Evolutionary conservation across 2,113 vertebrate genomes (phyloP).

Genomic region (Myocastor coypus): DNA sequence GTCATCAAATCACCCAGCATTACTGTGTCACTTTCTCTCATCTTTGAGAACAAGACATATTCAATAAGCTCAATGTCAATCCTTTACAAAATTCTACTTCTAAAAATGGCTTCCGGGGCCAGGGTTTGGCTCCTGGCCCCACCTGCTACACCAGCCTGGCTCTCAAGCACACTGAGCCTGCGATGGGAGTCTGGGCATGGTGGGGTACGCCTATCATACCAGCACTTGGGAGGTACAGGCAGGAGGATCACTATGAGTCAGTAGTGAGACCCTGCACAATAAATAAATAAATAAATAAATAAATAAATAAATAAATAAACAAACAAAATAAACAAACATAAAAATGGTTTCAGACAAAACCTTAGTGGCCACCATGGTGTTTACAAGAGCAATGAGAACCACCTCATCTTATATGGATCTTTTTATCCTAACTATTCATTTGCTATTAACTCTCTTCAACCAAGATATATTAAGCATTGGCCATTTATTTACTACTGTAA

Average conservation of each 20-base stretch:
- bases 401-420: background rate
- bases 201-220: too few species aligned
- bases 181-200: too few species aligned
- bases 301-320: too few species aligned
- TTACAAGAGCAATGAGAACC: background rate
- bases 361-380: background rate
- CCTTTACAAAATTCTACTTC: background rate
- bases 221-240: too few species aligned
- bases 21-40: background rate
- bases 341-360: background rate
- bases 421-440: background rate
- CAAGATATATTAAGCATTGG: background rate
- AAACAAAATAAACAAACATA: too few species aligned
- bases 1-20: background rate
- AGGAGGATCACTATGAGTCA: too few species aligned
- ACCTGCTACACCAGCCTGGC: too few species aligned
- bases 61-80: background rate
- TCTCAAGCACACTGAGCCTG: too few species aligned
- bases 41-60: background rate
- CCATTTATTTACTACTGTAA: background rate
- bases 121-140: too few species aligned
- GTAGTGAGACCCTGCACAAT: too few species aligned
- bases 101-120: background rate
- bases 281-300: too few species aligned
- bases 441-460: background rate